A percentile compares a stretch with the other conserved stretches of the same genome.
Conservation (phyloP, 2,888 invertebrate genomes). For the Ophion ellenae region DNA sequence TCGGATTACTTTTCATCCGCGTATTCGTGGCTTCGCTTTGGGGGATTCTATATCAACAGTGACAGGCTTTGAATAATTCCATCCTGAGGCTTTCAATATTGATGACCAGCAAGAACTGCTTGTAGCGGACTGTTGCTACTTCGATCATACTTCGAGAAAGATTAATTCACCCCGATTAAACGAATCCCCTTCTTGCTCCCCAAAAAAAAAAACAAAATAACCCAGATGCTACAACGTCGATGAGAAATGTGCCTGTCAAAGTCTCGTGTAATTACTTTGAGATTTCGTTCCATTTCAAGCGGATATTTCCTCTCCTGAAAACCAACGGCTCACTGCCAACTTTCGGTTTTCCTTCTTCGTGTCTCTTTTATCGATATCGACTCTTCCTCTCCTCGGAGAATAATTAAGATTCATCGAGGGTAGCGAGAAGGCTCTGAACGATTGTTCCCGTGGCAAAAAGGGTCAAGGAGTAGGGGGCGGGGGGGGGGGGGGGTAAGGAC, state of each 20-base stretch:
- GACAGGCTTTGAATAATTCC: neutral
- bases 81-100: neutral
- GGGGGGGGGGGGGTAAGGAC: neutral
- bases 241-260: conserved; percentile 6
- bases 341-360: conserved; percentile 20
- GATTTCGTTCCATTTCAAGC: neutral
- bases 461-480: conserved; percentile 37
- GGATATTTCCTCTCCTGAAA: conserved; percentile 19
- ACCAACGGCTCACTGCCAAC: conserved; percentile 1
- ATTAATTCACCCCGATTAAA: conserved; percentile 4
- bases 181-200: neutral
- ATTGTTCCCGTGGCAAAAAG: conserved; percentile 31
- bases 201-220: neutral
- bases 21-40: neutral
- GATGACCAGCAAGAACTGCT: neutral
- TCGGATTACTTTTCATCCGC: neutral
- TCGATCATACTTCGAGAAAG: neutral
- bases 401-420: conserved; percentile 68
- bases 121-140: neutral
- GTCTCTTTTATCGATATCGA: conserved; percentile 47
- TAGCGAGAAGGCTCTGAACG: conserved; percentile 41
- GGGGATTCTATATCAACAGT: neutral
- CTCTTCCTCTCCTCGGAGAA: conserved; percentile 44
- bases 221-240: conserved; percentile 5
- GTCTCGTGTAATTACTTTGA: conserved; percentile 22